Evolutionary conservation across 2,797 vertebrate species (phyloP).

Genomic region (Poecilia picta): DNA sequence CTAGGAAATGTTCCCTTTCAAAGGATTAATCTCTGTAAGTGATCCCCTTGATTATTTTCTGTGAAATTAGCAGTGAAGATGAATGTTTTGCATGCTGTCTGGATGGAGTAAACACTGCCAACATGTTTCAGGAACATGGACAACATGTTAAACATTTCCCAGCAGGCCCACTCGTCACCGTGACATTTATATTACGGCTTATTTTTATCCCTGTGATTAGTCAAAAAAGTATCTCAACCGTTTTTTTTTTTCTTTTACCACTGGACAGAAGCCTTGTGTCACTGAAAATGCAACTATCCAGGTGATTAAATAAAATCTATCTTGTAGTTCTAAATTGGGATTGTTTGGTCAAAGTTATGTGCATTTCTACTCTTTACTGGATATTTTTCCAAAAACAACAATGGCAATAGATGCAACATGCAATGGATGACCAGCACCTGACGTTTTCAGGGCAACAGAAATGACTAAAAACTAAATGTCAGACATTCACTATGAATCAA

Average conservation of each 20-base stretch:
- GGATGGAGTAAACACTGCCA: conserved; percentile 65
- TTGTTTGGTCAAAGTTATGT: neutral
- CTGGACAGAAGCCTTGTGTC: neutral
- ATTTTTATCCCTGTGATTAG: conserved; percentile 48
- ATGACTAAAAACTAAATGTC: conserved; percentile 5
- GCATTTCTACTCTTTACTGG: neutral
- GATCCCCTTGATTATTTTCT: conserved; percentile 66
- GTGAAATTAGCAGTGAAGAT: conserved; percentile 50
- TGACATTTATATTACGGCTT: conserved; percentile 56
- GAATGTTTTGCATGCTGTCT: conserved; percentile 62
- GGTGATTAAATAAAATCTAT: neutral
- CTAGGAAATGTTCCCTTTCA: conserved; percentile 35
- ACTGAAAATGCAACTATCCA: neutral
- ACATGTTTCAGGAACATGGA: conserved; percentile 55
- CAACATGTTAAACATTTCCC: conserved; percentile 59
- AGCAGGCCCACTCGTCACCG: conserved; percentile 45
- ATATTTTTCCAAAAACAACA: neutral
- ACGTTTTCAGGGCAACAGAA: neutral
- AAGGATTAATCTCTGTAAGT: conserved; percentile 43
- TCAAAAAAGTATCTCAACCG: neutral
- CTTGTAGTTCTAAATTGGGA: neutral
- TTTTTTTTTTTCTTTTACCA: neutral
- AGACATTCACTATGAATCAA: too few species aligned
- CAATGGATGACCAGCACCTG: neutral
- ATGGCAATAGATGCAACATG: too few species aligned